Evolutionary conservation across 2,113 vertebrate species (phyloP).

Genomic region (Camarhynchus parvulus): DNA sequence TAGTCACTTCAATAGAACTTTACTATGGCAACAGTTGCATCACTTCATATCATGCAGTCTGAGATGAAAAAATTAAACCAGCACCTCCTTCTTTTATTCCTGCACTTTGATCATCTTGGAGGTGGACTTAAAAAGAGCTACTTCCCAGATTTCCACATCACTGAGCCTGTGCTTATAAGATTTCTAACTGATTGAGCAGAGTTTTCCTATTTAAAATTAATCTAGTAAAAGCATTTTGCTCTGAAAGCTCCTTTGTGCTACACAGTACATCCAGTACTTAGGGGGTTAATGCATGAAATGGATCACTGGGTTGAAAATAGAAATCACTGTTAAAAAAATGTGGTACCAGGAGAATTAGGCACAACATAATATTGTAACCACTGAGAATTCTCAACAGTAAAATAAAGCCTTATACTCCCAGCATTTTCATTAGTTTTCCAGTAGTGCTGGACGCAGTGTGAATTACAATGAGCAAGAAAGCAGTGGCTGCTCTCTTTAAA

Average conservation of each 20-base stretch:
- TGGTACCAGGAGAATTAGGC: conserved; percentile 75
- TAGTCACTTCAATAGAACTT: conserved; percentile 64
- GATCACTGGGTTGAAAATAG: conserved; percentile 76
- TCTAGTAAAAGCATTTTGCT: background rate
- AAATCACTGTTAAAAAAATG: conserved; percentile 71
- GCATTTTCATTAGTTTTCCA: conserved; percentile 85
- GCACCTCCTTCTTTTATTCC: background rate
- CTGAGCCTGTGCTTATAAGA: background rate
- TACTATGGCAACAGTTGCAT: conserved; percentile 70
- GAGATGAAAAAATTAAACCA: conserved; percentile 22
- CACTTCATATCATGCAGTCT: background rate
- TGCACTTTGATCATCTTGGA: conserved; percentile 32
- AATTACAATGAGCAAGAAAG: conserved; percentile 81
- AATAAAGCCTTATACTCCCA: conserved; percentile 77
- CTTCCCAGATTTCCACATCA: conserved; percentile 27
- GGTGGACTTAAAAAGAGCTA: conserved; percentile 11
- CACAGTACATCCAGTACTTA: background rate
- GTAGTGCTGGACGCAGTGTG: conserved; percentile 70
- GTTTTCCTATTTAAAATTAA: conserved; percentile 42
- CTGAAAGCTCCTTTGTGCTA: conserved; percentile 45
- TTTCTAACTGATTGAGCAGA: background rate
- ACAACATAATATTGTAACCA: conserved; percentile 75
- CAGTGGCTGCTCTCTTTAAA: conserved; percentile 67
- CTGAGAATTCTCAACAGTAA: conserved; percentile 81
- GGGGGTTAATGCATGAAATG: conserved; percentile 73